phyloP scores from a whole-genome alignment of 64 coral and sea anemone genomes.

The Dendronephthya gigantea region DNA sequence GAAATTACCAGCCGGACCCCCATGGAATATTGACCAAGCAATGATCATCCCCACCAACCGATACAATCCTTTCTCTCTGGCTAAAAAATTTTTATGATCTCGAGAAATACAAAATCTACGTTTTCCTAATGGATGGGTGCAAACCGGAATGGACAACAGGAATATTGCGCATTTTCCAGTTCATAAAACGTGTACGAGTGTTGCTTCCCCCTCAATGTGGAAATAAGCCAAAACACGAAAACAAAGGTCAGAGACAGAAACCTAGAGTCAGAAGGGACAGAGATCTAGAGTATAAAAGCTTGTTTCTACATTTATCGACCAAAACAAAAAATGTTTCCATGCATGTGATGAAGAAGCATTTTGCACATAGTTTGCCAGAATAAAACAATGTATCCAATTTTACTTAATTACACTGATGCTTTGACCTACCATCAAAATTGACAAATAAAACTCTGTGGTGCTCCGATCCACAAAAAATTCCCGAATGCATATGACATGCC shows the following conservation, averaged over 20 bases:
- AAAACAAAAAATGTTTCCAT: too few species aligned
- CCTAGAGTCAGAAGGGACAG: too few species aligned
- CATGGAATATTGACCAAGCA: slow-evolving; percentile 19
- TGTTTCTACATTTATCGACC: too few species aligned
- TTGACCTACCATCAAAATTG: background rate
- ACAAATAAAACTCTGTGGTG: background rate
- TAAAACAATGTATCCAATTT: background rate
- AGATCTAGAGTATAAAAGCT: too few species aligned
- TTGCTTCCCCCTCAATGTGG: too few species aligned
- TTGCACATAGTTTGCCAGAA: background rate
- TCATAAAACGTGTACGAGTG: too few species aligned
- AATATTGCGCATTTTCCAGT: too few species aligned
- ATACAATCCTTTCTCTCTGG: slow-evolving; percentile 4
- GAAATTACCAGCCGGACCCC: slow-evolving; percentile 9
- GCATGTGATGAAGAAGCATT: background rate
- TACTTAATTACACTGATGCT: background rate
- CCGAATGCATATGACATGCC: slow-evolving; percentile 24
- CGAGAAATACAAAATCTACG: background rate
- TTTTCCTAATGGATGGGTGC: background rate
- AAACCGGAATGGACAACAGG: too few species aligned
- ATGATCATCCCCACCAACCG: background rate
- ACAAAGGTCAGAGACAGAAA: too few species aligned
- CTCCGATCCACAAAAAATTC: slow-evolving; percentile 17
- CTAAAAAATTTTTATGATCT: background rate
- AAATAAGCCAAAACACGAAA: too few species aligned